Conservation (phyloP, 2,113 vertebrate genomes). For the Passer domesticus region DNA sequence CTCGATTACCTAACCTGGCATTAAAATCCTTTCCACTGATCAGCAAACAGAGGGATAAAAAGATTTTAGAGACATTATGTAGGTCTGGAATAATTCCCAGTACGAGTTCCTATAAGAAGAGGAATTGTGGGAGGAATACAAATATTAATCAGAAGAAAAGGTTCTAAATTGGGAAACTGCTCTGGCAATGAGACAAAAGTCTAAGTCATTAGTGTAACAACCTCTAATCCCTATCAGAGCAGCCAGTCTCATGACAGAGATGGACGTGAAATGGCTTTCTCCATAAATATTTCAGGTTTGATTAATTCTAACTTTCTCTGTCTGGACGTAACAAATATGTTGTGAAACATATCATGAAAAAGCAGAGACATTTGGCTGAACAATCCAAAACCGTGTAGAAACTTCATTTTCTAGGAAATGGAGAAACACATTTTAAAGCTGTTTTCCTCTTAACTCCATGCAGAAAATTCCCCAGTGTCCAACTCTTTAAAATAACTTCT, state of each 20-base stretch:
- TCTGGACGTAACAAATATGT: conserved; percentile 49
- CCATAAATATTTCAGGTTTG: conserved; percentile 55
- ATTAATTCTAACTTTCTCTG: conserved; percentile 36
- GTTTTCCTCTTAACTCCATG: conserved; percentile 13
- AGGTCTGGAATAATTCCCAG: conserved; percentile 71
- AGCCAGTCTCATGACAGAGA: conserved; percentile 54
- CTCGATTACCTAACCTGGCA: conserved; percentile 70
- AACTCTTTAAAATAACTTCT: conserved; percentile 31
- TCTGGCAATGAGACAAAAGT: conserved; percentile 67
- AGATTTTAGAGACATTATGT: conserved; percentile 71
- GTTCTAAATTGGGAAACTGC: conserved; percentile 66
- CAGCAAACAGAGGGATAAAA: conserved; percentile 72
- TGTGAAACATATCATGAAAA: conserved; percentile 50
- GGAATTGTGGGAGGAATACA: conserved; percentile 71
- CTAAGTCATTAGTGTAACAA: conserved; percentile 66
- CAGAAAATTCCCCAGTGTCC: conserved; percentile 39
- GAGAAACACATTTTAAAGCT: conserved; percentile 31
- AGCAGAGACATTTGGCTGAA: conserved; percentile 44
- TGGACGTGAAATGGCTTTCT: conserved; percentile 59
- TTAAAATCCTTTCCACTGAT: conserved; percentile 69
- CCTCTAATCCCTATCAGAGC: conserved; percentile 65
- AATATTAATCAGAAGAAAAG: conserved; percentile 71
- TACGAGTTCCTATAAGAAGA: conserved; percentile 61
- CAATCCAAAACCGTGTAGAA: background rate
- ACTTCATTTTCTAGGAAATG: conserved; percentile 46